Conservation (phyloP, 2,113 vertebrate genomes). For the Eulemur macaco region DNA sequence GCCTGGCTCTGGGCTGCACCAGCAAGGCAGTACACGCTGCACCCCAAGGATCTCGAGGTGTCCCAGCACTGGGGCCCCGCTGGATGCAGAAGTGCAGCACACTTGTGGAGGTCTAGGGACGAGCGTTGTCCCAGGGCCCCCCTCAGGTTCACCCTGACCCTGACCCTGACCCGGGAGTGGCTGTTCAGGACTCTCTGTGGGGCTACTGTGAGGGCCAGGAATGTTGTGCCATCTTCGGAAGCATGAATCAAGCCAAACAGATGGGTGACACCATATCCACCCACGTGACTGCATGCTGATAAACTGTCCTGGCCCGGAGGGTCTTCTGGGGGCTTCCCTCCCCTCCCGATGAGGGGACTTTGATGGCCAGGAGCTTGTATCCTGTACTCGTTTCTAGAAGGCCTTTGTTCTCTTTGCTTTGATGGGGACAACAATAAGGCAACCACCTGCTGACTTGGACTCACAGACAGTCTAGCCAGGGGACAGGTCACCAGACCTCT, state of each 20-base stretch:
- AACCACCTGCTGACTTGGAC: not conserved
- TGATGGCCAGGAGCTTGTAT: not conserved
- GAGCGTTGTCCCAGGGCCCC: not conserved
- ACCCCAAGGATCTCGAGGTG: not conserved
- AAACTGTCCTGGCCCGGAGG: not conserved
- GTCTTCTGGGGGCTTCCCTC: not conserved
- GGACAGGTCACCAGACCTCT: not conserved
- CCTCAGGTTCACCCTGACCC: not conserved
- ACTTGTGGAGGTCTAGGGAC: no score
- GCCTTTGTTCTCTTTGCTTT: not conserved
- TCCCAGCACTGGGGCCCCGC: accelerated
- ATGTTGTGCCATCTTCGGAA: not conserved
- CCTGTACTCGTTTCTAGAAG: not conserved
- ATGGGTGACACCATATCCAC: not conserved
- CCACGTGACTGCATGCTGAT: not conserved
- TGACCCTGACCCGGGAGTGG: not conserved
- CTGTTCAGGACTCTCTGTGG: not conserved
- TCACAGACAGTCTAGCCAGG: not conserved
- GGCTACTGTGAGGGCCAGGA: not conserved
- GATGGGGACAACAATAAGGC: not conserved
- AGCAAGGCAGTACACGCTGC: accelerated
- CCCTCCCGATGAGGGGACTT: not conserved
- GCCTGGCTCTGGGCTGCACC: not conserved
- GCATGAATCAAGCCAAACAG: not conserved
- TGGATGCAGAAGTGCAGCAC: not conserved